These are phyloP conservation scores for Hirtodrosophila cameraria DNA, from an alignment of 2,888 invertebrate species.

Conservation along the genomic window DNA sequence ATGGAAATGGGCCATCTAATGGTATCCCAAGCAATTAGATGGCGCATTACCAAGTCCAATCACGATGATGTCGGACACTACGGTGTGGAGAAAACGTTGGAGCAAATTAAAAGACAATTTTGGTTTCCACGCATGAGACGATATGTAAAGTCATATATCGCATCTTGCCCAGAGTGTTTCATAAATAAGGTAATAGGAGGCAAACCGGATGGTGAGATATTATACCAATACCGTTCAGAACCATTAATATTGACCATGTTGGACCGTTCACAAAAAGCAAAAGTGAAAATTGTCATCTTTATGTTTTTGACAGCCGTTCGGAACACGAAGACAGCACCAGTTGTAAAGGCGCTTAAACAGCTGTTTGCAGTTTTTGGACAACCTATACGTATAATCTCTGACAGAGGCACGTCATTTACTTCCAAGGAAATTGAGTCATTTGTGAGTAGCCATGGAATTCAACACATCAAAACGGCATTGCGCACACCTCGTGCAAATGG, in stretches of 20 bases:
- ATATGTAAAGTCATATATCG: neutral
- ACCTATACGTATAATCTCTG: neutral
- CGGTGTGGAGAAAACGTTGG: neutral
- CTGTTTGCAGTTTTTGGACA: slow-evolving; percentile 2
- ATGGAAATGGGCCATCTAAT: too few relatives aligned
- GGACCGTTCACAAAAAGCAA: slow-evolving; percentile 3
- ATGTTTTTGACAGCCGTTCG: neutral
- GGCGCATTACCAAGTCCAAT: too few relatives aligned
- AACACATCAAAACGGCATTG: neutral
- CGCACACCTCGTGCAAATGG: too few relatives aligned
- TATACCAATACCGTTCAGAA: neutral
- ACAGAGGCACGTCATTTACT: slow-evolving; percentile 1
- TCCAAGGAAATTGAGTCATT: slow-evolving; percentile 1
- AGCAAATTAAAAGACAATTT: neutral
- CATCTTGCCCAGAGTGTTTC: neutral
- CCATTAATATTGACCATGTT: slow-evolving; percentile 4
- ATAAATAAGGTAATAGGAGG: neutral
- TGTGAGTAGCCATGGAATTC: neutral
- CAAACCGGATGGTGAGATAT: too few relatives aligned
- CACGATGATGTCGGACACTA: too few relatives aligned
- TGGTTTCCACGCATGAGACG: slow-evolving; percentile 1
- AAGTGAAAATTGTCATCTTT: slow-evolving; percentile 2
- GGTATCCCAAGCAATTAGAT: too few relatives aligned
- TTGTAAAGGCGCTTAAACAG: neutral
- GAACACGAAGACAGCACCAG: neutral